These are phyloP conservation scores for Myanophis thanlyinensis DNA, from an alignment of 2,113 vertebrate species.

Conservation along the genomic window DNA sequence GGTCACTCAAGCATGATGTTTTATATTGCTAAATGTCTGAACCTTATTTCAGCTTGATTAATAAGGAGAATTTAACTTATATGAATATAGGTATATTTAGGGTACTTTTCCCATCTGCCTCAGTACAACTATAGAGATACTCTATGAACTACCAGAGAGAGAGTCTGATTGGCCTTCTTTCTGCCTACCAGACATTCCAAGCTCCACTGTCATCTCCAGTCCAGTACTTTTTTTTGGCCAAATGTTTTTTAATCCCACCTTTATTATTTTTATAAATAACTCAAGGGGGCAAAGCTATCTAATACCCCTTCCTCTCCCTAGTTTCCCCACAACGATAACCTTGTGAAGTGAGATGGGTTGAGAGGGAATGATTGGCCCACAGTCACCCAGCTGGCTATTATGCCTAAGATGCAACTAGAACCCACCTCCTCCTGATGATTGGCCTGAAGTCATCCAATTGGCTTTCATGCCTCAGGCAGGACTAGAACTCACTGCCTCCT, in stretches of 20 bases:
- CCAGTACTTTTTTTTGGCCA: not conserved
- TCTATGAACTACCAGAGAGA: not conserved
- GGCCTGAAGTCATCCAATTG: not conserved
- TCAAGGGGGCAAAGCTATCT: not conserved
- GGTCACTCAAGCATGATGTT: too few relatives aligned
- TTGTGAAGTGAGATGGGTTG: not conserved
- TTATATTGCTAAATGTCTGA: too few relatives aligned
- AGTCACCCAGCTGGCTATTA: not conserved
- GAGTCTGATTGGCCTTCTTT: not conserved
- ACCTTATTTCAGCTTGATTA: too few relatives aligned
- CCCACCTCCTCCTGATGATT: not conserved
- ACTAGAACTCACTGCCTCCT: not conserved
- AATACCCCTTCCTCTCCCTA: not conserved
- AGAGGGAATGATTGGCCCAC: not conserved
- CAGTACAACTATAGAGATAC: not conserved
- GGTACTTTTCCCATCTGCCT: too few relatives aligned
- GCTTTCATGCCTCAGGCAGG: not conserved
- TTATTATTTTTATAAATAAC: not conserved
- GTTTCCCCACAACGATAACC: not conserved
- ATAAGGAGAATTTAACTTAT: too few relatives aligned
- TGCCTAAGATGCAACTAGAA: not conserved
- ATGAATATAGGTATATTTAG: too few relatives aligned
- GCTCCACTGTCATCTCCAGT: not conserved
- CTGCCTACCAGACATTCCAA: not conserved
- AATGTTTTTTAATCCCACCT: not conserved